These are phyloP conservation scores for Ornithorhynchus anatinus DNA, from an alignment of 2,113 vertebrate genomes.

Conservation along the genomic window DNA sequence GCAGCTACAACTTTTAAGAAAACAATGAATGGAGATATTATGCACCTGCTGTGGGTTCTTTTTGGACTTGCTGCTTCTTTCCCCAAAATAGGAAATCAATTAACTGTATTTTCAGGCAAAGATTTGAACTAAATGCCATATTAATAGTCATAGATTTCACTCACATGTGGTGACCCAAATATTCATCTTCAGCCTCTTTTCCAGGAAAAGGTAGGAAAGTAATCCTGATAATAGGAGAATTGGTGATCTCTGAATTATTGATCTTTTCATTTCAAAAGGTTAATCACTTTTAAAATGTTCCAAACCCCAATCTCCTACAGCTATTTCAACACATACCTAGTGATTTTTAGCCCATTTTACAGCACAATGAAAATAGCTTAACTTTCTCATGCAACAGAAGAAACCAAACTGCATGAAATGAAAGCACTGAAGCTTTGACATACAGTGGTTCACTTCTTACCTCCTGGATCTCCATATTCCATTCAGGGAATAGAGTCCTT, in stretches of 20 bases:
- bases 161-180: slow-evolving; percentile 1
- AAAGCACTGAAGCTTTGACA: not conserved
- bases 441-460: not conserved
- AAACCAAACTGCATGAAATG: slow-evolving; percentile 22
- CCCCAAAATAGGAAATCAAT: slow-evolving; percentile 58
- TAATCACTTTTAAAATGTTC: slow-evolving; percentile 2
- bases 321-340: not conserved
- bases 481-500: too few species aligned
- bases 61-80: slow-evolving; percentile 37
- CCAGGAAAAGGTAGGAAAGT: not conserved
- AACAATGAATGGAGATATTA: slow-evolving; percentile 51
- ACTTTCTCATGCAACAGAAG: slow-evolving; percentile 12
- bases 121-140: slow-evolving; percentile 59
- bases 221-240: not conserved
- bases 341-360: not conserved
- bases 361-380: slow-evolving; percentile 14
- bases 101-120: slow-evolving; percentile 61
- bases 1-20: slow-evolving; percentile 38
- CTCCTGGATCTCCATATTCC: not conserved
- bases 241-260: not conserved
- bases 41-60: slow-evolving; percentile 10
- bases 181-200: slow-evolving; percentile 12
- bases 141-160: slow-evolving; percentile 39
- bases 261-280: not conserved
- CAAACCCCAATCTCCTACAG: not conserved